These are phyloP conservation scores for Polypterus bichir DNA, from an alignment of 2,113 vertebrate species.

Conservation along the genomic window DNA sequence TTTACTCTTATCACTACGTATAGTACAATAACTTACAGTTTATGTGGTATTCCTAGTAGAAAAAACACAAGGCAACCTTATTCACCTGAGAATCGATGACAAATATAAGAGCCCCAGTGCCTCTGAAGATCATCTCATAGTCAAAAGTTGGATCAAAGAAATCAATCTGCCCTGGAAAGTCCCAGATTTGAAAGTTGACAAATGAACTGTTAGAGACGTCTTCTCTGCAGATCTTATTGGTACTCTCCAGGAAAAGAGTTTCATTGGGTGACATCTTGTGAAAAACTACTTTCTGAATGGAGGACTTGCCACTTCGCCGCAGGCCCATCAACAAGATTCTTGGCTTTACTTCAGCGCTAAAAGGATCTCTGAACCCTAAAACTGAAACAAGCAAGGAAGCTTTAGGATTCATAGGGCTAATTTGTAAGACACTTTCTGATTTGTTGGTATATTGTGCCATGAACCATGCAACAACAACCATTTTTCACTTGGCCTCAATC, in stretches of 20 bases:
- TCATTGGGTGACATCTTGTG: slow-evolving; percentile 91
- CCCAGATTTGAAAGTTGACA: slow-evolving; percentile 91
- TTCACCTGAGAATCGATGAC: slow-evolving; percentile 88
- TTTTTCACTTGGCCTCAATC: no score
- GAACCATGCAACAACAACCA: no score
- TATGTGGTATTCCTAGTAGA: no score
- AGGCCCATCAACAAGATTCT: slow-evolving; percentile 87
- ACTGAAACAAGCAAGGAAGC: slow-evolving; percentile 50
- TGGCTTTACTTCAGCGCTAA: slow-evolving; percentile 81
- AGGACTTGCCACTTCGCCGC: slow-evolving; percentile 82
- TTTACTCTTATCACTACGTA: no score
- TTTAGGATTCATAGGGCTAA: slow-evolving; percentile 2
- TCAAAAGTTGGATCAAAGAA: slow-evolving; percentile 87
- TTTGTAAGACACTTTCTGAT: no score
- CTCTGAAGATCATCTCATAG: slow-evolving; percentile 90
- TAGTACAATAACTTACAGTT: no score
- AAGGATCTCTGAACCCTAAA: slow-evolving; percentile 70
- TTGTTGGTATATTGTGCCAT: no score
- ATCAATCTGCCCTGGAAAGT: slow-evolving; percentile 86
- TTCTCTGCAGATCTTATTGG: slow-evolving; percentile 83
- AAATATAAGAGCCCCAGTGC: slow-evolving; percentile 80
- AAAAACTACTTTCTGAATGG: slow-evolving; percentile 91
- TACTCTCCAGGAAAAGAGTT: slow-evolving; percentile 83
- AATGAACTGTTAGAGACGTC: slow-evolving; percentile 88
- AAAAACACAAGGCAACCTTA: no score